A percentile compares a stretch with the other conserved stretches of the same genome.
Evolutionary conservation across 2,113 vertebrate genomes (phyloP).

Genomic region (Seriola quinqueradiata): DNA sequence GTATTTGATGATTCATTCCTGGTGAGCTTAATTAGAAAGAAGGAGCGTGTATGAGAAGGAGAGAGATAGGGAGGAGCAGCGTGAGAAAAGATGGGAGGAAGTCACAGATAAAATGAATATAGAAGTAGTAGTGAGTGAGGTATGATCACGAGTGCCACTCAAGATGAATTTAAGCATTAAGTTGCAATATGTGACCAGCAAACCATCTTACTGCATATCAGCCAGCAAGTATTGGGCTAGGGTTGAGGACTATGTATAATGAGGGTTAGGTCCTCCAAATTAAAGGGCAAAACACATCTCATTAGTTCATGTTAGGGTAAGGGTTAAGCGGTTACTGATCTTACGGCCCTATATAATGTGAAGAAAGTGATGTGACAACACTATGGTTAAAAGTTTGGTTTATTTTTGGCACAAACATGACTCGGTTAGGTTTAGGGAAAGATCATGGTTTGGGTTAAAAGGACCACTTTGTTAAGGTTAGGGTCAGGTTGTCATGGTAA

Average conservation of each 20-base stretch:
- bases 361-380: neutral
- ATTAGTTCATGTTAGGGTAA: too few relatives aligned
- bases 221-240: too few relatives aligned
- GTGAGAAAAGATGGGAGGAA: conserved; percentile 9
- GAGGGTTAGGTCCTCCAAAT: too few relatives aligned
- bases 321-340: too few relatives aligned
- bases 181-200: neutral
- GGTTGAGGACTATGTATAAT: too few relatives aligned
- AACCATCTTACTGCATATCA: neutral
- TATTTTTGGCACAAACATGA: neutral
- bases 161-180: neutral
- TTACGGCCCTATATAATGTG: too few relatives aligned
- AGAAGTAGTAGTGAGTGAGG: neutral
- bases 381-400: neutral
- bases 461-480: neutral
- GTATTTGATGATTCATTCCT: conserved; percentile 32
- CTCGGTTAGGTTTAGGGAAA: neutral
- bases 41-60: neutral
- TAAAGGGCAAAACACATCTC: too few relatives aligned
- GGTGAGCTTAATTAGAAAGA: conserved; percentile 30
- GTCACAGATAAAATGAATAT: neutral
- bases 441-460: too few relatives aligned
- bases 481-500: neutral
- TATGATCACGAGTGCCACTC: neutral
- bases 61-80: neutral